Evolutionary conservation across 2,113 vertebrate genomes (phyloP).

Genomic region (Phaethornis superciliosus): DNA sequence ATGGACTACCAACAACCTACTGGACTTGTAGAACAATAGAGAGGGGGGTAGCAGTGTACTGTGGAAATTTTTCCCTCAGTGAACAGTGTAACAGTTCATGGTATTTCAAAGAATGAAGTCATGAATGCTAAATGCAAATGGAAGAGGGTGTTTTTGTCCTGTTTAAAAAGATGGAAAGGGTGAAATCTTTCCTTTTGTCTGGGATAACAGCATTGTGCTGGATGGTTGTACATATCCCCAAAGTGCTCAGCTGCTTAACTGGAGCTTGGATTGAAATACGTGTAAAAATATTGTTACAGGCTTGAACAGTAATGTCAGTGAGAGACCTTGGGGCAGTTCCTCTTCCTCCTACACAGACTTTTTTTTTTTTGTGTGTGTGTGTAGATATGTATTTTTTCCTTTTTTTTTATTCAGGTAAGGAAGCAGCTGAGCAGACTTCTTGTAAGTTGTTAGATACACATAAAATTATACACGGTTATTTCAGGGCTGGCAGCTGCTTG

Average conservation of each 20-base stretch:
- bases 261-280: not conserved
- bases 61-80: not conserved
- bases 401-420: conserved; percentile 2
- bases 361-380: not conserved
- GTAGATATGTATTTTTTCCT: not conserved
- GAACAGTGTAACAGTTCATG: not conserved
- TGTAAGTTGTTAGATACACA: not conserved
- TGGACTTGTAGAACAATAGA: not conserved
- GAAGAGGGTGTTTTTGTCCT: not conserved
- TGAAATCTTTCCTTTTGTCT: not conserved
- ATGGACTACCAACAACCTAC: not conserved
- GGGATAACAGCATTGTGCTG: not conserved
- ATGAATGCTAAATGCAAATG: not conserved
- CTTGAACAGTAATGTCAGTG: not conserved
- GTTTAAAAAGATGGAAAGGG: not conserved
- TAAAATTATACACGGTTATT: not conserved
- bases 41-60: not conserved
- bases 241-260: not conserved
- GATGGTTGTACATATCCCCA: not conserved
- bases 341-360: not conserved
- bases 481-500: not conserved
- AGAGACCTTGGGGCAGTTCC: not conserved
- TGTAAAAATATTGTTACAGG: not conserved
- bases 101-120: not conserved
- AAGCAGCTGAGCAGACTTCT: not conserved